Base-by-base conservation (phyloP, 1,140 invertebrate species). In the Macrobrachium nipponense region DNA sequence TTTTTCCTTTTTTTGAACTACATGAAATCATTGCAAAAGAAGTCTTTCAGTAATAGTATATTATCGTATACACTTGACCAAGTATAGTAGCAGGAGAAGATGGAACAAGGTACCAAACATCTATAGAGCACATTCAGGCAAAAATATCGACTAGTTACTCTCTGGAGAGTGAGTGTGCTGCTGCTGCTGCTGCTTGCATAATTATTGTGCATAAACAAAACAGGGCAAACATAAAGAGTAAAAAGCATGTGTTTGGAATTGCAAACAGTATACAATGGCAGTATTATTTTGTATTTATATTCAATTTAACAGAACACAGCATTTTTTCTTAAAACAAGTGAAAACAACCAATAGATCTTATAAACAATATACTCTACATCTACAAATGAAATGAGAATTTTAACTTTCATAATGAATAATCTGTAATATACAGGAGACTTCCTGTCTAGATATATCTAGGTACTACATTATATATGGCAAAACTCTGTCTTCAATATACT, bases 401-500 rank as follows among this genome's bases (percentile, higher is more conserved):
- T 72, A 82, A 58, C 43, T 77, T 85, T 68, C 27, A 70, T 83
- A n/a, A 76, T 64, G 36, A 36, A 64, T 51, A 60, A 62, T 59
- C 78, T 79, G 75, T 68, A 51, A 82, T 27, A 59, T 44, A 27
- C 36, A 43, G 62, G 61, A 76, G 51, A 85, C 62, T 85, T 85
- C 75, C 82, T 85, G 78, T 85, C 62, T 79, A 85, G 70, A 84
- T 85, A 85, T 85, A 66, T 85, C 82, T 85, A 85, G 77, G 62
- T 85, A 85, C 66, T 79, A 85, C 51, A 51, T 51, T 51, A 51
- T 82, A 75, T 85, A 85, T 66, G 82, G 75, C 82, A 78, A 85
- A 78, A 79, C 64, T 79, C 82, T 85, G 72, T 78, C 61, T 68
- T 79, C 61, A 85, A 85, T 85, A 85, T 85, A 85, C 76, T 85